Base-by-base conservation (phyloP, 2,888 invertebrate species). In the Eurois occulta region DNA sequence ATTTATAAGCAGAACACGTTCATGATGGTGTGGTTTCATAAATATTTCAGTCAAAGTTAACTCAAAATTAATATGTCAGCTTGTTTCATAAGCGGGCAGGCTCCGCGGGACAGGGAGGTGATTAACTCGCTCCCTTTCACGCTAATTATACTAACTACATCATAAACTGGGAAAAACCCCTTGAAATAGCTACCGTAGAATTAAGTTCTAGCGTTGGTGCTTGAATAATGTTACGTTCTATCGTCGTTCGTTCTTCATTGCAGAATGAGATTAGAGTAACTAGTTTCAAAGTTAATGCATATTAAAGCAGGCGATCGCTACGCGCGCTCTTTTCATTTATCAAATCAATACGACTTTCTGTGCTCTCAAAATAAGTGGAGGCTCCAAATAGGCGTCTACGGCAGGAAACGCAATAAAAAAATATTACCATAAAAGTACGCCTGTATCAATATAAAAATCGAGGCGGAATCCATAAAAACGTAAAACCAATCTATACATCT, bases 11-110 rank as follows among this genome's bases (percentile, higher is more conserved):
- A 46, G 35, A 52, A 52, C 43, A 52, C 43, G 65, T 83, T 24
- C 60, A 52, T 66, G 35, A 79, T 73, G 55, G 38, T 69, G 68
- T 55, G 48, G 28, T 73, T 72, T 43, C 58, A 68, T 79, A 84
- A 79, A 80, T 81, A 84, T 87, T 86, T 86, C 74, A n/a, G n/a
- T n/a, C n/a, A n/a, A n/a, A n/a, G 88, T 91, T 91, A 89, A 87
- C 87, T 89, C 80, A 82, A 86, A 90, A 92, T 92, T 89, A 91
- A 90, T 89, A 90, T 89, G 86, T 88, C 83, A 85, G 80, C 85
- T 83, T 64, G 85, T 81, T 83, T 80, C 85, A 87, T 86, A 83
- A 81, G 78, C 73, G 77, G 72, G 78, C 68, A 71, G 75, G 84
- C 80, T 83, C 77, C 75, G 69, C 66, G 67, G 77, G 80, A 79